phyloP scores from a whole-genome alignment of 2,113 vertebrate genomes.

The Glaucomys volans region DNA sequence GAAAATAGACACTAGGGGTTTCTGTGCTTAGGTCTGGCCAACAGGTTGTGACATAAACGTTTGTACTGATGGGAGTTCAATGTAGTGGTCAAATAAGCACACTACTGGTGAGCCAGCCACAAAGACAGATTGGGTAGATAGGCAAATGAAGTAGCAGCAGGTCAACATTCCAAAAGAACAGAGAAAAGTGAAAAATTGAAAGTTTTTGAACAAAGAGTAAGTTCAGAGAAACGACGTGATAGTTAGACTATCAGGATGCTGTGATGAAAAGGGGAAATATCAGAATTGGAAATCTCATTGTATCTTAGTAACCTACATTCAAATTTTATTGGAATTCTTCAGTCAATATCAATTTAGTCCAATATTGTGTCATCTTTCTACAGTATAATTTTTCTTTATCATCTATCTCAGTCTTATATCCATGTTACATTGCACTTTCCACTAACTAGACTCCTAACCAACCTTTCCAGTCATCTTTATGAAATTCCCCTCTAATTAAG shows the following conservation, averaged over 20 bases:
- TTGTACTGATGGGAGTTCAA: neutral
- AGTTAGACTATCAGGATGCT: neutral
- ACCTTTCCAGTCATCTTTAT: neutral
- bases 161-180: constrained; percentile 2
- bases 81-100: neutral
- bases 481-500: neutral
- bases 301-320: neutral
- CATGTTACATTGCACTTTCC: neutral
- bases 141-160: neutral
- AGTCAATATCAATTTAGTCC: neutral
- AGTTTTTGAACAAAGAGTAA: neutral
- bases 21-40: neutral
- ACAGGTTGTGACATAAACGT: neutral
- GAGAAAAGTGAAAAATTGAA: neutral
- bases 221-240: neutral
- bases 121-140: neutral
- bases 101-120: no score
- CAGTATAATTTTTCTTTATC: constrained; percentile 11
- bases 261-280: neutral
- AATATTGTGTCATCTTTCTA: neutral
- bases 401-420: neutral
- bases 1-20: neutral
- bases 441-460: constrained; percentile 4
- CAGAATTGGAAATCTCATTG: neutral
- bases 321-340: constrained; percentile 3